Evolutionary conservation across 2,797 vertebrate genomes (phyloP).

Genomic region (Prionace glauca): DNA sequence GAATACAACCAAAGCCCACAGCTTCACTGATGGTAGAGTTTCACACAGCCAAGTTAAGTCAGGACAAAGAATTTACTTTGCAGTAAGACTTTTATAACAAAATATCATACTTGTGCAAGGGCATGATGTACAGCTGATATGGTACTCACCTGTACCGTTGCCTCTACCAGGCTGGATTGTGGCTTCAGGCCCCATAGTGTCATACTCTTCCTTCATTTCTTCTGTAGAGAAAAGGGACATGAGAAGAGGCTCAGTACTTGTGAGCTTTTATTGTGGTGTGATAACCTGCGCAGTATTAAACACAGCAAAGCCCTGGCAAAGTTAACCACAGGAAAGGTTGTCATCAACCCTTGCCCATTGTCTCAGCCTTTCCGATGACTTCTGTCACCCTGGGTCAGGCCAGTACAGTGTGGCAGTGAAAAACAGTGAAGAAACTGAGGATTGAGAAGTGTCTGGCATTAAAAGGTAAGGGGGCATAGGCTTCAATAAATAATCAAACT

Average conservation of each 20-base stretch:
- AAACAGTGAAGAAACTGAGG: conserved; percentile 48
- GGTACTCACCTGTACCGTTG: conserved; percentile 85
- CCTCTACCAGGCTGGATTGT: conserved; percentile 78
- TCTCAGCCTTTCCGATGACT: conserved; percentile 66
- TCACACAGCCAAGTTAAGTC: not conserved
- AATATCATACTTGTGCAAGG: not conserved
- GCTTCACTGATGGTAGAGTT: not conserved
- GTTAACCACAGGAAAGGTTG: conserved; percentile 55
- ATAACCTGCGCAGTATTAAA: conserved; percentile 39
- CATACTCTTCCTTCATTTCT: conserved; percentile 97
- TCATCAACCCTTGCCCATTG: conserved; percentile 54
- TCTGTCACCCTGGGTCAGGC: conserved; percentile 61
- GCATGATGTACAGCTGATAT: no score
- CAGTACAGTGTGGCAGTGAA: conserved; percentile 65
- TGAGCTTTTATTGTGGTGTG: conserved; percentile 42
- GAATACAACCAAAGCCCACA: not conserved
- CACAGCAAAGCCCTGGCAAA: conserved; percentile 49
- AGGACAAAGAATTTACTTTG: not conserved
- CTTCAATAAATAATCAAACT: conserved; percentile 50
- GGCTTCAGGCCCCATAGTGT: conserved; percentile 84
- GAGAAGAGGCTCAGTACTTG: conserved; percentile 43
- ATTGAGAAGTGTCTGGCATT: not conserved
- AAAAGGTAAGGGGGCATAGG: conserved; percentile 21
- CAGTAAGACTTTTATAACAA: not conserved
- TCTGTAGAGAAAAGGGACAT: conserved; percentile 62